Conservation (phyloP, 2,797 vertebrate genomes). For the Syngnathus rostellatus region DNA sequence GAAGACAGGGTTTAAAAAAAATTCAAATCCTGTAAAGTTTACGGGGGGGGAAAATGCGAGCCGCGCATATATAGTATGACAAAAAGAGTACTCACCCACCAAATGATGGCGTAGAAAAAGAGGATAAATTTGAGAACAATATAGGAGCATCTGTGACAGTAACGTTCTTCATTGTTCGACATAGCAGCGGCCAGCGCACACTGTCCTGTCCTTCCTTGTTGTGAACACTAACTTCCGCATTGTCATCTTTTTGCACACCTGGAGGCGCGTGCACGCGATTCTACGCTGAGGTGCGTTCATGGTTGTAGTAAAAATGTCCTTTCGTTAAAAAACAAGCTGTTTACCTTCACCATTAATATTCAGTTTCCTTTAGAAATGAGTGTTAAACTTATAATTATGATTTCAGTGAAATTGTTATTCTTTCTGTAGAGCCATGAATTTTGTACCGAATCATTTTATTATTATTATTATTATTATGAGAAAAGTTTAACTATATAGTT, state of each 20-base stretch:
- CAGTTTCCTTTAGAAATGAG: no score
- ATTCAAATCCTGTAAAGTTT: not conserved
- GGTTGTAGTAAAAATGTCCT: not conserved
- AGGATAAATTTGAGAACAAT: constrained; percentile 46
- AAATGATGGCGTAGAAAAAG: constrained; percentile 50
- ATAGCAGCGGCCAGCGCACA: constrained; percentile 20
- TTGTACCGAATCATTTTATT: no score
- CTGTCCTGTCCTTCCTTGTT: not conserved
- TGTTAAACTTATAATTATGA: no score
- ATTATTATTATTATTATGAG: no score
- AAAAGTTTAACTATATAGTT: no score
- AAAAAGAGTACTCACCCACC: constrained; percentile 52
- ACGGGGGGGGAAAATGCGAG: not conserved
- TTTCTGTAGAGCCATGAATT: no score
- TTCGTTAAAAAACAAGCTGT: not conserved
- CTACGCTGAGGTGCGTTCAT: not conserved
- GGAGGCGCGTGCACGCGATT: constrained; percentile 10
- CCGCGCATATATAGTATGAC: not conserved
- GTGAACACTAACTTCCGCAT: constrained; percentile 49
- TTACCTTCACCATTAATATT: no score
- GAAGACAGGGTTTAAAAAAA: not conserved
- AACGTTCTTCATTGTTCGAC: constrained; percentile 24
- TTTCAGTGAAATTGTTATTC: no score
- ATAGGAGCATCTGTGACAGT: constrained; percentile 49
- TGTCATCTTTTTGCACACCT: constrained; percentile 43